Evolutionary conservation across 2,888 invertebrate genomes (phyloP).

Genomic region (Oscheius onirici): DNA sequence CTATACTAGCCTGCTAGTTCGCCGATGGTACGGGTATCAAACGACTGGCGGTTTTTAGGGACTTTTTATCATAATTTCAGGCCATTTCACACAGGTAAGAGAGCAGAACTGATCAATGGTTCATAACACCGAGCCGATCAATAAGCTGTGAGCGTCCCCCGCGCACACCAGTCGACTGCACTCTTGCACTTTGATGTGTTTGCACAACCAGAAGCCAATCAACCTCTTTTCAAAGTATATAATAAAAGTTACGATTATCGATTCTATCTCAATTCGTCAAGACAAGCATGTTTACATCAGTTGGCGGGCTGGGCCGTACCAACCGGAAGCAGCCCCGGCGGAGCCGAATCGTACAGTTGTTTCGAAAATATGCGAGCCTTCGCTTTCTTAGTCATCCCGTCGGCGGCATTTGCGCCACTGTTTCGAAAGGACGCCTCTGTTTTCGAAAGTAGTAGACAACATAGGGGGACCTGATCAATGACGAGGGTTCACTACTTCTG

Average conservation of each 20-base stretch:
- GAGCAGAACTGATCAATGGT: background rate
- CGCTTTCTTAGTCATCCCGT: too few relatives aligned
- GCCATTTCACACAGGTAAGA: background rate
- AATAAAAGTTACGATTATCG: too few relatives aligned
- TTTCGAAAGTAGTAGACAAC: too few relatives aligned
- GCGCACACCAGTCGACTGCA: constrained; percentile 25
- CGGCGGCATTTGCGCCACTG: too few relatives aligned
- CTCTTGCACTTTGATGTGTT: constrained; percentile 6
- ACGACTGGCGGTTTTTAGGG: constrained; percentile 21
- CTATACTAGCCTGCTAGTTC: constrained; percentile 98
- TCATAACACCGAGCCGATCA: constrained; percentile 14
- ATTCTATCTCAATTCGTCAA: too few relatives aligned
- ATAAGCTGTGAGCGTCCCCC: constrained; percentile 23
- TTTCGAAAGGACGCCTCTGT: too few relatives aligned
- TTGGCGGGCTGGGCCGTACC: too few relatives aligned
- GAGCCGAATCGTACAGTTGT: too few relatives aligned
- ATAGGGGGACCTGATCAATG: too few relatives aligned
- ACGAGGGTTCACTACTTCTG: background rate
- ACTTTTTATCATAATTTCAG: background rate
- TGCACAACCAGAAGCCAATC: background rate
- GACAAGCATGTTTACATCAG: too few relatives aligned
- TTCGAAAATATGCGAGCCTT: too few relatives aligned
- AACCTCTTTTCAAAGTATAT: background rate
- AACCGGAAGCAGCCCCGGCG: too few relatives aligned
- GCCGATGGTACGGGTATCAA: constrained; percentile 76